phyloP scores from a whole-genome alignment of 2,888 invertebrate genomes.

The Netelia fuscicornis region DNA sequence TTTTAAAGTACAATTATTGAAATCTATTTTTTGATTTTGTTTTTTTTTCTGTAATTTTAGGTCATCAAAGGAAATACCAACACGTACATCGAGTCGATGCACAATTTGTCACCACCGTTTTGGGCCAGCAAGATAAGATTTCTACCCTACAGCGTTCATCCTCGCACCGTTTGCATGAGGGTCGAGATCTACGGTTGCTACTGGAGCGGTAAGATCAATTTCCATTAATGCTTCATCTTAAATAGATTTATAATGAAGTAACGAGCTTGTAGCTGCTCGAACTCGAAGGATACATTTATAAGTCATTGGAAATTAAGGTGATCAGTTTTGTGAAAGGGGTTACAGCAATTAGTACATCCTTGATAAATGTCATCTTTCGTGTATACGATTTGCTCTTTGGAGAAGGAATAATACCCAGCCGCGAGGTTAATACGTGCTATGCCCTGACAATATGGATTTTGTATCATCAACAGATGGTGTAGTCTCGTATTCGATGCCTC shows the following conservation, averaged over 20 bases:
- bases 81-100: constrained; percentile 93
- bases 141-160: constrained; percentile 93
- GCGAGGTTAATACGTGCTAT: constrained; percentile 26
- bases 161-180: constrained; percentile 95
- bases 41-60: constrained; percentile 85
- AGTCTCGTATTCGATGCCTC: constrained; percentile 94
- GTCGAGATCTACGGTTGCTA: constrained; percentile 95
- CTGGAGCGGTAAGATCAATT: constrained; percentile 87
- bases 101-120: constrained; percentile 92
- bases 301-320: constrained; percentile 24
- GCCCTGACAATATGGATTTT: constrained; percentile 27
- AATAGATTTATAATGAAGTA: constrained; percentile 15
- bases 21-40: constrained; percentile 11
- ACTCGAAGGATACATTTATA: neutral
- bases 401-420: constrained; percentile 1
- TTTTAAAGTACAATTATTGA: neutral
- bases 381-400: neutral
- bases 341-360: constrained; percentile 26
- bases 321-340: constrained; percentile 35
- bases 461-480: constrained; percentile 88
- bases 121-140: constrained; percentile 94
- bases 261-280: constrained; percentile 5
- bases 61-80: constrained; percentile 94
- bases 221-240: constrained; percentile 13
- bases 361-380: constrained; percentile 5